Evolutionary conservation across 2,888 invertebrate genomes (phyloP), one percentile per base, ranked within the genome.

Genomic region (Phrixothrix hirtus): DNA sequence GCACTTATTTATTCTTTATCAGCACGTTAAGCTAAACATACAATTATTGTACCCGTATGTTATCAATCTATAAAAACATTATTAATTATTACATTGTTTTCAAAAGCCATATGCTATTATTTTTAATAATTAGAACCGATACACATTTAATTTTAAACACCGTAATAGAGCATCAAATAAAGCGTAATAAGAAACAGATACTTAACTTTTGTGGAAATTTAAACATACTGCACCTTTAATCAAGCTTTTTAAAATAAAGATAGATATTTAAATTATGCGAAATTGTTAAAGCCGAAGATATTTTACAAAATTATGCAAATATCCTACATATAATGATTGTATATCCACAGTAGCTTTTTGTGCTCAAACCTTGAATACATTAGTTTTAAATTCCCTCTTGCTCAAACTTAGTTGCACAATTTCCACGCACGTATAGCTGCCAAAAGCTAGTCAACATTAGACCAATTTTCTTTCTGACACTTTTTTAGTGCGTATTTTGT

Each of bases 381-480:
- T 51, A 51, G 25, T 14, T 15, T 17, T 29, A 27, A 45, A 36
- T 26, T 27, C 27, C 12, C 30, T 25, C 47, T 47, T 34, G 41
- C 30, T 17, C 35, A 46, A 37, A 16, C 16, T 39, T 36, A 10
- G 36, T 14, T 53, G 47, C 47, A 46, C 25, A 31, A 47, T 47
- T 60, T 58, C 47, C 45, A 47, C 54, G 46, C 50, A 51, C 55
- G 57, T 57, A 51, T 49, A 27, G 35, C 39, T 51, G 45, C 35
- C 37, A 47, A 52, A 51, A 32, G 34, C 27, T 15, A 36, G 55
- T 52, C 50, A 55, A 49, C 46, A 48, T 50, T 38, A 47, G 53
- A 60, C 60, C 60, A 62, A 64, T 64, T 63, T 64, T 58, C 60
- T 60, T 58, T 63, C 60, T 62, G 58, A 57, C 60, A 58, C 57